Evolutionary conservation across 2,888 invertebrate species (phyloP).

Genomic region (Temnothorax rugatulus): DNA sequence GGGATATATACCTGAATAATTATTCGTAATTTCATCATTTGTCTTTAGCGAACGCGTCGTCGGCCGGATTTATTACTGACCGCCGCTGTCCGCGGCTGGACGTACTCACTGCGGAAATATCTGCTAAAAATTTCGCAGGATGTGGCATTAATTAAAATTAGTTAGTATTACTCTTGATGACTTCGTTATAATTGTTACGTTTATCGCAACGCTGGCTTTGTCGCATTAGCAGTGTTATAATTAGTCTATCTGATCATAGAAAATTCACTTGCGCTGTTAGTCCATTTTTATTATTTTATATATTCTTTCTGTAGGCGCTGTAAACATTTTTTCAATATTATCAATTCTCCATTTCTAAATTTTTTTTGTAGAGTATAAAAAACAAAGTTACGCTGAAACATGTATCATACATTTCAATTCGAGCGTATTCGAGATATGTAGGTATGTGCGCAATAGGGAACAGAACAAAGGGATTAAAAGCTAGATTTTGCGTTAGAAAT

Average conservation of each 20-base stretch:
- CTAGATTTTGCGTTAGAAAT: neutral
- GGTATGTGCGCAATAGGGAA: neutral
- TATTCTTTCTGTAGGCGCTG: neutral
- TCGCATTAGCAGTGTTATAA: neutral
- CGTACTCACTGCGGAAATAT: constrained; percentile 21
- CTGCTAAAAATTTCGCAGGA: constrained; percentile 24
- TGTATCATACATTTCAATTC: neutral
- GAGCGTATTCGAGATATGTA: neutral
- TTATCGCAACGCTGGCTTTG: neutral
- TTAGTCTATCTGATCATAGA: neutral
- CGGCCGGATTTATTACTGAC: constrained; percentile 60
- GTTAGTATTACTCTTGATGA: neutral
- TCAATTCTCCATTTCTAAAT: neutral
- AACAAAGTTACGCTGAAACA: neutral
- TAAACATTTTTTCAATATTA: neutral
- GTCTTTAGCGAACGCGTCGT: constrained; percentile 65
- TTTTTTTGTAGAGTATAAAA: neutral
- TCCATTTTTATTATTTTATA: constrained; percentile 9
- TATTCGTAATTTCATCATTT: constrained; percentile 82
- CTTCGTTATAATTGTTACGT: neutral
- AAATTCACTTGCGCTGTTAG: neutral
- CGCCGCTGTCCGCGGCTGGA: constrained; percentile 32
- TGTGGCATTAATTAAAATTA: constrained; percentile 15
- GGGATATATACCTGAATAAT: constrained; percentile 82
- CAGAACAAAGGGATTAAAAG: neutral